phyloP scores from a whole-genome alignment of 1,140 invertebrate genomes.

The Trichogramma pretiosum region DNA sequence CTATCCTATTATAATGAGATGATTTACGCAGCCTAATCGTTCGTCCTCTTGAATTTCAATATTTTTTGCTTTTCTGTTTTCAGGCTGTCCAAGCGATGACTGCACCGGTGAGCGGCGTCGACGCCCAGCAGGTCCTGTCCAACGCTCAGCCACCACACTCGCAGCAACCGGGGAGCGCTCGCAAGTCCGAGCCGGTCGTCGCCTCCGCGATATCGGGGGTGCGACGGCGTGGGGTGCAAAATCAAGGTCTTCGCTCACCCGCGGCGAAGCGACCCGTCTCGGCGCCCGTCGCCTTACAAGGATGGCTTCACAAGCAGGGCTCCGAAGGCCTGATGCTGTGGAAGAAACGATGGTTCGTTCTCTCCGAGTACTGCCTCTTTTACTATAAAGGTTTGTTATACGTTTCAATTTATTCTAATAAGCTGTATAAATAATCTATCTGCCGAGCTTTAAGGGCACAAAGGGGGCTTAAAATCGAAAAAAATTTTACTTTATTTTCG shows the following conservation, averaged over 20 bases:
- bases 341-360: constrained; percentile 91
- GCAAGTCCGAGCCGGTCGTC: constrained; percentile 40
- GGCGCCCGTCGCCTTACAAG: constrained; percentile 74
- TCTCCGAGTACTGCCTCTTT: constrained; percentile 88
- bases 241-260: constrained; percentile 58
- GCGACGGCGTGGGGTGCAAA: constrained; percentile 49
- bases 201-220: constrained; percentile 50
- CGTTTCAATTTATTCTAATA: no score
- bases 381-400: constrained; percentile 84
- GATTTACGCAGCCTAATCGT: no score
- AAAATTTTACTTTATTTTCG: no score
- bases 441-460: no score
- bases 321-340: constrained; percentile 84
- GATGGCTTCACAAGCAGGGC: constrained; percentile 88
- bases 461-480: no score
- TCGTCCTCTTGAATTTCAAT: no score
- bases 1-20: no score
- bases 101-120: constrained; percentile 24
- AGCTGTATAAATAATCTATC: no score
- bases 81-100: constrained; percentile 35
- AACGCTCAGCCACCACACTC: constrained; percentile 1
- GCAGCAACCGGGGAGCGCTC: constrained; percentile 20
- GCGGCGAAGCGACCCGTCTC: constrained; percentile 67
- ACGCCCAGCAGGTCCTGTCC: not conserved
- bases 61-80: constrained; percentile 21